Base-by-base conservation (phyloP, 2,113 vertebrate species). In the Canis aureus region DNA sequence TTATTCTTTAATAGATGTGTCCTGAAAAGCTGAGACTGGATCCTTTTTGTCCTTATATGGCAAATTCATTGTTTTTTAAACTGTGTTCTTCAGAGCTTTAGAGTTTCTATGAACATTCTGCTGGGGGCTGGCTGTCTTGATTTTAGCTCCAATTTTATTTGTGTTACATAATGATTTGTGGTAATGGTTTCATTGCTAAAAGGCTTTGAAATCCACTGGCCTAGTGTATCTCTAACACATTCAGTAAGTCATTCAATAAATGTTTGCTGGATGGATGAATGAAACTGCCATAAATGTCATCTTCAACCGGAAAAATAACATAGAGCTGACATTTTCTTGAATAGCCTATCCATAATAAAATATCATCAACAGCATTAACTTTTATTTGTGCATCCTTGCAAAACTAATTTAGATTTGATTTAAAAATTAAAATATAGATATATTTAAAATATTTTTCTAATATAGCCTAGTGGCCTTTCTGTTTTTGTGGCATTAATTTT, bases 351-450 rank as follows among this genome's bases (percentile, higher is more conserved):
- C 29, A 69, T 74, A 83, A 86, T 96, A 89, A 89, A 86, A 69
- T 86, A 66, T 87, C 22, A 59, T 67, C 15, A 96, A 12, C 12
- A 82, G 9, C 82, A 62, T 95, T 95, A 93, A 49, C 60, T 95
- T 97, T 53, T 64, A 94, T 95, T 93, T 93, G 51, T 60, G 5
- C 19, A 76, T 87, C n/a, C 23, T 94, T 94, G 8, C 2, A 95
- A 97, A 96, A 62, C 60, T 83, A 96, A 96, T 93, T 93, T 89
- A 96, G 84, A 87, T 92, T 89, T 90, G 22, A 96, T 96, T 96
- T 93, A 82, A 88, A 96, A 78, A 57, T 94, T 78, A 87, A 80
- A 71, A 59, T 43, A 87, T 51, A 32, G 49, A 94, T 89, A 23
- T 55, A 84, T 92, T 82, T 89, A 3, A 94, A 95, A 64, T 71